A percentile compares a stretch with the other conserved stretches of the same genome.
phyloP scores from a whole-genome alignment of 35 echinoderm and acorn worm species.

The Lytechinus variegatus region DNA sequence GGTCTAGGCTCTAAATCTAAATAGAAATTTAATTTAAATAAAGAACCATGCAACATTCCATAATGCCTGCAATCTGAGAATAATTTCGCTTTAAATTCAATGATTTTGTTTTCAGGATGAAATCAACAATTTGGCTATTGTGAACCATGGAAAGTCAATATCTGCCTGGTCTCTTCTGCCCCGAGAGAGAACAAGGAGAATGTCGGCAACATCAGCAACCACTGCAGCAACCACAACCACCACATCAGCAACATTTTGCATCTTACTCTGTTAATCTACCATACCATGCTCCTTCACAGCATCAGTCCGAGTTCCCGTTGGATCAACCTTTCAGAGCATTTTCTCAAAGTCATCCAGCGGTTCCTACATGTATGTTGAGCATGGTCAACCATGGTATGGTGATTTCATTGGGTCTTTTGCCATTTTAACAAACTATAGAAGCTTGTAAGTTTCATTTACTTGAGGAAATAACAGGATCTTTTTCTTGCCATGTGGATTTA shows the following conservation, averaged over 20 bases:
- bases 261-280: background rate
- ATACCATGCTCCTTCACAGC: background rate
- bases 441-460: no score
- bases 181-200: background rate
- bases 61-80: no score
- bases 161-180: background rate
- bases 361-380: background rate
- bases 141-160: background rate
- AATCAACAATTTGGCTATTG: background rate
- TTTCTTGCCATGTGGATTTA: no score
- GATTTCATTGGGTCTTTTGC: background rate
- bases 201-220: background rate
- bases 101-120: no score
- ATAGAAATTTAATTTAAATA: no score
- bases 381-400: background rate
- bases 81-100: no score
- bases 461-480: no score
- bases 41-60: no score
- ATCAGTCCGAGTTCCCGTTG: background rate
- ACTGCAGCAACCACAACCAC: background rate
- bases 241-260: background rate
- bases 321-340: background rate
- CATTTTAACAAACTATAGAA: no score
- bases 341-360: background rate
- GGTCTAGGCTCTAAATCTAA: no score